Evolutionary conservation across 2,888 invertebrate species (phyloP).

Genomic region (Philereme transversata): DNA sequence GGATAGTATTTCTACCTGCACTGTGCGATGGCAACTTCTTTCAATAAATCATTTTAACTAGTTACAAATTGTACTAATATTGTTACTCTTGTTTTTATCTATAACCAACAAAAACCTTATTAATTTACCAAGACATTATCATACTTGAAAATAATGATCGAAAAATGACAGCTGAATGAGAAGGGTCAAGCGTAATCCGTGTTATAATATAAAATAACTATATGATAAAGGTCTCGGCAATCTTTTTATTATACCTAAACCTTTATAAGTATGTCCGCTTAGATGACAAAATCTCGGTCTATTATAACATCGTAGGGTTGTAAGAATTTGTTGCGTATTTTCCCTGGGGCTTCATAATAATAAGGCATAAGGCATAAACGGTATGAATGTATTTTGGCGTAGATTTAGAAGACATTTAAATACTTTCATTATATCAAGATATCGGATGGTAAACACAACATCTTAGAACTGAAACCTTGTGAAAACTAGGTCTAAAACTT

Average conservation of each 20-base stretch:
- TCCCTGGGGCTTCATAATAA: slow-evolving; percentile 7
- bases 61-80: too few species aligned
- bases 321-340: slow-evolving; percentile 6
- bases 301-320: slow-evolving; percentile 7
- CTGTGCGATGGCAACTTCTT: too few species aligned
- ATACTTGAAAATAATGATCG: slow-evolving; percentile 27
- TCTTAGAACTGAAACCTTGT: too few species aligned
- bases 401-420: too few species aligned
- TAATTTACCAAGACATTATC: slow-evolving; percentile 24
- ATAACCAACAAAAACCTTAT: too few species aligned
- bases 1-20: too few species aligned
- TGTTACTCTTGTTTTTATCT: too few species aligned
- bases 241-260: slow-evolving; percentile 24
- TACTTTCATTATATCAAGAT: too few species aligned
- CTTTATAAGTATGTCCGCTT: slow-evolving; percentile 18
- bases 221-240: slow-evolving; percentile 18
- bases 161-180: slow-evolving; percentile 25
- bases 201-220: slow-evolving; percentile 26
- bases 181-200: slow-evolving; percentile 32
- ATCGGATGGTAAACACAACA: too few species aligned
- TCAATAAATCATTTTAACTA: too few species aligned
- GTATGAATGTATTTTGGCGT: not conserved
- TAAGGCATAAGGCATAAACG: not conserved
- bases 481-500: too few species aligned
- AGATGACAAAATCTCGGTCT: slow-evolving; percentile 20